Base-by-base conservation (phyloP, 2,888 invertebrate species). In the Melanotus villosus region DNA sequence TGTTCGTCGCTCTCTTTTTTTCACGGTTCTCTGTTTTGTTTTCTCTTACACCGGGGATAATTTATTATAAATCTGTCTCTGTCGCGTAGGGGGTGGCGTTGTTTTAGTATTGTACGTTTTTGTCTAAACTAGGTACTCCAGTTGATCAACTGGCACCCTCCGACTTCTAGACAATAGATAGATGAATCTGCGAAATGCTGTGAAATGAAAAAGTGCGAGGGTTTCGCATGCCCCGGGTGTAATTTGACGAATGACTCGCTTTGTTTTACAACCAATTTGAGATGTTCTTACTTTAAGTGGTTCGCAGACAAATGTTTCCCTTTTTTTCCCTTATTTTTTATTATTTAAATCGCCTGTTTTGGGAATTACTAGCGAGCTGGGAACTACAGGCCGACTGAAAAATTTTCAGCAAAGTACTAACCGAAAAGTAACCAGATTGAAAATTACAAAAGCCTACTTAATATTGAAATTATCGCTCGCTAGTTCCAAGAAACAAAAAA, bases 81-180 rank as follows among this genome's bases (percentile, higher is more conserved):
- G 59, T 59, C 41, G n/a, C 7, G 21, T 38, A 38, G 62, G 14
- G 7, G 52, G 18, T n/a, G 52, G 12, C 18, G 45, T 23, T 32
- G 23, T n/a, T n/a, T n/a, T n/a, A n/a, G 36, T 47, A 65, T 47
- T 57, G 47, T 47, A n/a, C 23, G 47, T 65, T 65, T 62, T 62
- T 62, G 43, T 56, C 43, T 60, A 60, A 54, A 54, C 52, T 59
- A 50, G 59, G 50, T 68, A 63, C 68, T 62, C 47, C 21, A 56
- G 47, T 63, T 67, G 67, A 63, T 68, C 62, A 68, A 63, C 38
- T 63, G 56, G 36, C 45, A 57, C 45, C 62, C 68, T 47, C 45
- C 34, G 66, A 60, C 60, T 66, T 66, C 38, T 38, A 68, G 56
- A 68, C 68, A 68, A 68, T 45, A 47, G 57, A 68, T 62, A 54